Base-by-base conservation (phyloP, 1,140 invertebrate species). In the Bilobella aurantiaca region DNA sequence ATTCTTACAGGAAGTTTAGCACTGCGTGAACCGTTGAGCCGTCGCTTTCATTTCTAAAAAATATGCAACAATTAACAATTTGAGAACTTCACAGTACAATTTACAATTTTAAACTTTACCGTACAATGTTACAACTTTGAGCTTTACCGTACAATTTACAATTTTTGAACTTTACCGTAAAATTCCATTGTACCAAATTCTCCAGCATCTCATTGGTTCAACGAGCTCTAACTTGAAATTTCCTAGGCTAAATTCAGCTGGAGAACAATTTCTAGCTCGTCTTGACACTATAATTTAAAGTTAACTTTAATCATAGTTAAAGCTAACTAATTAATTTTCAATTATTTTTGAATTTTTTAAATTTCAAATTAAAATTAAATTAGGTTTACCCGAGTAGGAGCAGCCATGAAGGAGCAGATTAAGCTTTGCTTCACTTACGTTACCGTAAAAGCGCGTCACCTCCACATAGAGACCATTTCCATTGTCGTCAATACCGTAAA, bases 151-250 rank as follows among this genome's bases (percentile, higher is more conserved):
- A n/a, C 23, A 28, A 23, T 31, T 23, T 2, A 65, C 32, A 58
- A n/a, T n/a, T n/a, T 58, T 8, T n/a, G 21, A 29, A 14, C 46
- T 56, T 60, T 47, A 18, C 30, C 21, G 27, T 3, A 85, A 70
- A 1, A 82, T 70, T 1, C 85, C 85, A 73, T 84, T 86, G 73
- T 79, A 86, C 42, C 80, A 72, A 23, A 87, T 77, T 69, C 83
- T 80, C 76, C 82, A 80, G 56, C 77, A 75, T 64, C 74, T 66
- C 69, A 81, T 77, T 0, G 81, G 75, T 67, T 85, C 79, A 18
- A 84, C 71, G 5, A 81, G 69, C 67, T 82, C 78, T 62, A 86
- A 76, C 62, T 79, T 82, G n/a, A 87, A 74, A 1, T 63, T 72
- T 30, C 70, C 70, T 23, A 67, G 16, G 23, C 49, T 27, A 65